phyloP scores from a whole-genome alignment of 1,140 invertebrate genomes.

The Bathynomus jamesi region DNA sequence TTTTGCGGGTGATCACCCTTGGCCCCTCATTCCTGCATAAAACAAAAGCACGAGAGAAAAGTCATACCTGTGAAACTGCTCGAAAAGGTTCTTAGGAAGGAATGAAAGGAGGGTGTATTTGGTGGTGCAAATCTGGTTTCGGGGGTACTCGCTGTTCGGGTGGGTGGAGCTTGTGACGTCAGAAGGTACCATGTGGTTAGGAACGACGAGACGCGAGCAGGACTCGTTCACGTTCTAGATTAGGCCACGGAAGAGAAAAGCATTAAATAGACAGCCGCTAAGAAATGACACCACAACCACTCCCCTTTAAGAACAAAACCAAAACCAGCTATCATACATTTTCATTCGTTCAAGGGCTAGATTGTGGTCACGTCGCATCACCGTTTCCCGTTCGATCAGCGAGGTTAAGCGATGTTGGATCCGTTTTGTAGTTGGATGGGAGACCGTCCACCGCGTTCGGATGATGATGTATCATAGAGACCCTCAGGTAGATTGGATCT shows the following conservation, averaged over 20 bases:
- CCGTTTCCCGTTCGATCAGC: too few relatives aligned
- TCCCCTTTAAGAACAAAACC: not conserved
- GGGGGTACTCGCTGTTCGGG: constrained; percentile 68
- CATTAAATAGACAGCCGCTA: constrained; percentile 49
- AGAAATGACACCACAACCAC: not conserved
- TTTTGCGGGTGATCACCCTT: too few relatives aligned
- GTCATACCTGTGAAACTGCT: constrained; percentile 82
- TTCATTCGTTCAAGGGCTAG: not conserved
- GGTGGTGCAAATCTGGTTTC: constrained; percentile 82
- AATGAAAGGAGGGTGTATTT: constrained; percentile 93
- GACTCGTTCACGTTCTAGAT: constrained; percentile 56
- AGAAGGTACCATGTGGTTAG: constrained; percentile 71
- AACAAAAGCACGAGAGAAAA: too few relatives aligned
- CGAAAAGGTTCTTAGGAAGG: constrained; percentile 90
- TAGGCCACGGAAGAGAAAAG: constrained; percentile 42
- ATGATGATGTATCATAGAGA: not conserved
- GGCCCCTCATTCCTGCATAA: too few relatives aligned
- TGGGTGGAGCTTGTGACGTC: constrained; percentile 67
- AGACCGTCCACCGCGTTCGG: too few relatives aligned
- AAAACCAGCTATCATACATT: not conserved
- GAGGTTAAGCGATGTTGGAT: too few relatives aligned
- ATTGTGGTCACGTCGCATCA: too few relatives aligned
- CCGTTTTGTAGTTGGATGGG: too few relatives aligned
- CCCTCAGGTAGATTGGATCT: not conserved
- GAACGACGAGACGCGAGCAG: constrained; percentile 61